Base-by-base conservation (phyloP, 2,113 vertebrate species). In the Craseonycteris thonglongyai region DNA sequence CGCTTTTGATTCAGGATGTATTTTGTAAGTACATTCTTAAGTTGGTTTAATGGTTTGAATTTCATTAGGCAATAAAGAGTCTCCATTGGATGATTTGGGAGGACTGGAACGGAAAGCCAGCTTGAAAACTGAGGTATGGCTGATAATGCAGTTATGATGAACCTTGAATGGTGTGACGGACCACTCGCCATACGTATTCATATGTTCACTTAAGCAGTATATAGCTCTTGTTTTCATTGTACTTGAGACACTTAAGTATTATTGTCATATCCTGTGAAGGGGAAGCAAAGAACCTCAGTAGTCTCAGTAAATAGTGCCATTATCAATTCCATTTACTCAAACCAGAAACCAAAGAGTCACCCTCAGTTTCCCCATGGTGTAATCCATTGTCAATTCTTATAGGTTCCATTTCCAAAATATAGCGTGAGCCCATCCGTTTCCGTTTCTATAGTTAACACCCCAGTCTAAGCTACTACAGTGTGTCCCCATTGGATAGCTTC, bases 111-210 rank as follows among this genome's bases (percentile, higher is more conserved):
- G 40, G 82, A 96, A 95, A 95, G 92, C 82, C 81, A 66, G 88
- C 88, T 88, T 97, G 95, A 93, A 72, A 95, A 81, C 97, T 87
- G 93, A 98, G 98, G 98, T 98, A 98, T 96, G 97, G 93, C 59
- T 93, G 35, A 45, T 94, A 8, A 76, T 91, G 95, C 42, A 42
- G 8, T 76, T 74, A 3, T 3, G 21, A 63, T 61, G 58, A 88
- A 18, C 78, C 93, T 5, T 88, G 81, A 75, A 2, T 61, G 79
- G 61, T 78, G 12, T 30, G 6, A 68, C n/a, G 0, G 45, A 4
- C 75, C 68, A 0, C 95, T 91, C 95, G 19, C 22, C 5, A 2
- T 16, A 0, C 12, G 3, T 7, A 28, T 22, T 28, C 13, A 6
- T 13, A 0, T n/a, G 0, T 26, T 6, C 54, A 3, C 7, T 40